Evolutionary conservation across 2,113 vertebrate species (phyloP).

Genomic region (Ochotona curzoniae): DNA sequence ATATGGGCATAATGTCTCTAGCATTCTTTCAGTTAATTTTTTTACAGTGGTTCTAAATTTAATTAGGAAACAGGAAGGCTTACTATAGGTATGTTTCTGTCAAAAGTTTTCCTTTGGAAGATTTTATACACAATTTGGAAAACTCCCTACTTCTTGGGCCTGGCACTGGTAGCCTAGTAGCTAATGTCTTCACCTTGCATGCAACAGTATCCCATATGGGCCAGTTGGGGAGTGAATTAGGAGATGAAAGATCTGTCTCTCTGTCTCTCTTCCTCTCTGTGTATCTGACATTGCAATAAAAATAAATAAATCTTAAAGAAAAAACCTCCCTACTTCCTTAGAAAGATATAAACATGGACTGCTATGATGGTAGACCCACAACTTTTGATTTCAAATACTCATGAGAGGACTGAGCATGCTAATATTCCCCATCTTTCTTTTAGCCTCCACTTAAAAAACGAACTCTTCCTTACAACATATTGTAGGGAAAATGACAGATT

Average conservation of each 20-base stretch:
- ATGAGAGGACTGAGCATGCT: not conserved
- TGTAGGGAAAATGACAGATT: not conserved
- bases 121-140: not conserved
- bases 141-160: not conserved
- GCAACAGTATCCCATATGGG: too few relatives aligned
- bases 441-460: not conserved
- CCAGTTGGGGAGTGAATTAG: too few relatives aligned
- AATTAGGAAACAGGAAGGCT: not conserved
- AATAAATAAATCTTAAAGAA: too few relatives aligned
- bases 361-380: not conserved
- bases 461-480: not conserved
- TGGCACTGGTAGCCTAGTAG: too few relatives aligned
- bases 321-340: not conserved
- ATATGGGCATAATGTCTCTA: not conserved
- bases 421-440: not conserved
- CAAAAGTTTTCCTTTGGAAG: conserved; percentile 31
- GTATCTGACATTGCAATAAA: too few relatives aligned
- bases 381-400: conserved; percentile 6
- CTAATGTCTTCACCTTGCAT: too few relatives aligned
- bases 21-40: conserved; percentile 23
- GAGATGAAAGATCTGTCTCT: too few relatives aligned
- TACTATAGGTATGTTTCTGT: not conserved
- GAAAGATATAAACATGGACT: not conserved
- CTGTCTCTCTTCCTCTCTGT: too few relatives aligned
- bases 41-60: not conserved